Evolutionary conservation across 2,113 vertebrate species (phyloP), one percentile per base, ranked within the genome.

Genomic region (Gavia stellata): DNA sequence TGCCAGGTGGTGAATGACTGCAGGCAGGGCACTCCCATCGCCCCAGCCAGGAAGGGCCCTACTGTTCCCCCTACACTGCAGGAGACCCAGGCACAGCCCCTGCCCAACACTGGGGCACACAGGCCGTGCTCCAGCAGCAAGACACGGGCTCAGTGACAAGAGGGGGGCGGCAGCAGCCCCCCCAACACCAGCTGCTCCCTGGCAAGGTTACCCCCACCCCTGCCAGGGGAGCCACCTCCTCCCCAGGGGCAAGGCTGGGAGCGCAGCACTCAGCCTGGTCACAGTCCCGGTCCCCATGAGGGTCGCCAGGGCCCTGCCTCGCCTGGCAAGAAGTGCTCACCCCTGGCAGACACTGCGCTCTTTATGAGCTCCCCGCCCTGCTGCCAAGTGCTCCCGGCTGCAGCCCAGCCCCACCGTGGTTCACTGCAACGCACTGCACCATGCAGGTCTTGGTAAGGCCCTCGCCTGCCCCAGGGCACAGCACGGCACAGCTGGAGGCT

Each of bases 331-430:
- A 25, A 21, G 21, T 6, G 4, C 36, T 62, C 2, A 17, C 16
- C 23, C 14, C 33, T 8, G 1, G 16, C 4, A 7, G 34, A 29
- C 31, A 14, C 52, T 3, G 0, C 0, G 1, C 12, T 28, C 18
- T 3, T 23, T 28, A 20, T 40, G 44, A 58, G 29, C 49, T 7
- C 7, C 38, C 7, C 5, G n/a, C n/a, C n/a, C n/a, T n/a, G n/a
- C 17, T 13, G 3, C 33, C 9, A 14, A 21, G 25, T 16, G 68
- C 18, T 26, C 29, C 36, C 2, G 8, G 28, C 50, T 42, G 36
- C 49, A 45, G 38, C 47, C 52, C 6, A 34, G 65, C 14, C 28
- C 14, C 7, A 6, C 70, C 33, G 6, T 0, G 8, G 26, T 19
- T 17, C 3, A 5, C 65, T 3, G 5, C 55, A 21, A 34, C 4